Conservation (phyloP, 2,888 invertebrate genomes). For the Sminthurinus aureus region DNA sequence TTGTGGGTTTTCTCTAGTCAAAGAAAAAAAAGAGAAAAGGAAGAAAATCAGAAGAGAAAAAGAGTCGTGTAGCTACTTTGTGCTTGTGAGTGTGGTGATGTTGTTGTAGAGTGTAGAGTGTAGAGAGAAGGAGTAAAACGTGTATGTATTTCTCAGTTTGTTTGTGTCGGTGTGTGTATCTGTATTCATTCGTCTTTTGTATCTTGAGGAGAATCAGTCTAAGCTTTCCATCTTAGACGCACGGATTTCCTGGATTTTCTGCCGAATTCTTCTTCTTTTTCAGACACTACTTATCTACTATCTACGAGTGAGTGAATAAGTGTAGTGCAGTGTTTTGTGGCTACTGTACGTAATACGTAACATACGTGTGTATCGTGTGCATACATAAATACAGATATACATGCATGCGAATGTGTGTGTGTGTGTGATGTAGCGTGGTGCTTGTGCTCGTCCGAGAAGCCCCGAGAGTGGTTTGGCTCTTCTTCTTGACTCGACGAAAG, state of each 20-base stretch:
- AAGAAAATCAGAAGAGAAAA: not conserved
- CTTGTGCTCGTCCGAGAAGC: not conserved
- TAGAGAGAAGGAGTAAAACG: not conserved
- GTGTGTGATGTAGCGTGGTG: conserved; percentile 4
- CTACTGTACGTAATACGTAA: no score
- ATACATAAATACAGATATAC: conserved; percentile 18
- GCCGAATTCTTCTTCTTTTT: conserved; percentile 23
- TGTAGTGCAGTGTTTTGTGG: not conserved
- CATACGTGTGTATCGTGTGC: no score
- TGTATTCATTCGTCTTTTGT: conserved; percentile 16
- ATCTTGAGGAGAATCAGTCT: conserved; percentile 22
- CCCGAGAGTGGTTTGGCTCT: conserved; percentile 8
- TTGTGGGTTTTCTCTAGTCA: not conserved
- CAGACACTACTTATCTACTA: conserved; percentile 9
- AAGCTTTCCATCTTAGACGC: conserved; percentile 33
- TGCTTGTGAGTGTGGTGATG: not conserved
- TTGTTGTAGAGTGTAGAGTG: no score
- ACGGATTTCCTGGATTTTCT: conserved; percentile 36
- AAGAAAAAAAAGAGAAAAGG: not conserved
- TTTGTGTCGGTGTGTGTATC: conserved; percentile 3
- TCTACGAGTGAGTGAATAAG: not conserved
- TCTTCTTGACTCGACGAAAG: conserved; percentile 18
- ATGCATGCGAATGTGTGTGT: conserved; percentile 1
- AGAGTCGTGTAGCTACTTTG: conserved; percentile 5
- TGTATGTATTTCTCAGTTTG: not conserved